phyloP scores from a whole-genome alignment of 2,113 vertebrate species.

The Myotis brandtii region DNA sequence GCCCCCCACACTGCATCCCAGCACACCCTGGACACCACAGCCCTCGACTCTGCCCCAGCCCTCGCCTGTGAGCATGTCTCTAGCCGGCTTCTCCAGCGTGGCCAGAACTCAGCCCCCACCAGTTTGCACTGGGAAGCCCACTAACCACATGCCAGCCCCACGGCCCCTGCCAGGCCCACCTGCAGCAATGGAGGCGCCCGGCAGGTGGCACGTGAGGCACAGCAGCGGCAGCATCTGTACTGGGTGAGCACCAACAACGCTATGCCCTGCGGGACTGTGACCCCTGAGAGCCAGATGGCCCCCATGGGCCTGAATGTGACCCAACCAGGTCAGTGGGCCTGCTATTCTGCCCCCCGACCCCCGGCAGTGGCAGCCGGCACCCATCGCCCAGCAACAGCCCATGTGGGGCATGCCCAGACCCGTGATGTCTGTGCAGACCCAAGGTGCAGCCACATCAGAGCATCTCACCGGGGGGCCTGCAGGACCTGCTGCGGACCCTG shows the following conservation, averaged over 20 bases:
- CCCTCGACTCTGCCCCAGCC: too few relatives aligned
- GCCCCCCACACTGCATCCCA: too few relatives aligned
- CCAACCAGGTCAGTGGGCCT: too few relatives aligned
- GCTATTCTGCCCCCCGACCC: constrained; percentile 83
- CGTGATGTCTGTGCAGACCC: constrained; percentile 88
- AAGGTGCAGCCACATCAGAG: constrained; percentile 85
- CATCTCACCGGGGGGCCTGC: too few relatives aligned
- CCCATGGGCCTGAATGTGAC: too few relatives aligned
- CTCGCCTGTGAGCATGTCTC: too few relatives aligned
- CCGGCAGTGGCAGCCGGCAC: constrained; percentile 91
- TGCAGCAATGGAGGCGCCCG: constrained; percentile 93
- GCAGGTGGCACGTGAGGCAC: constrained; percentile 77
- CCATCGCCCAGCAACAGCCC: constrained; percentile 88
- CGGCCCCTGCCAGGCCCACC: constrained; percentile 88
- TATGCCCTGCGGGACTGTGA: constrained; percentile 89
- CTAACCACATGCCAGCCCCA: constrained; percentile 90
- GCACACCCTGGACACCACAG: too few relatives aligned
- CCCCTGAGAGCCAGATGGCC: constrained; percentile 88
- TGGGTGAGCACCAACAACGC: constrained; percentile 84
- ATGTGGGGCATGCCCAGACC: constrained; percentile 89
- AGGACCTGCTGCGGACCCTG: too few relatives aligned
- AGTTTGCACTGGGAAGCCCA: constrained; percentile 93
- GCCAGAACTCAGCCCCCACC: constrained; percentile 86
- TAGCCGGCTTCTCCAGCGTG: too few relatives aligned
- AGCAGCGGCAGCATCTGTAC: constrained; percentile 89